phyloP scores from a whole-genome alignment of 2,797 vertebrate species.

The Sebastes diploproa region DNA sequence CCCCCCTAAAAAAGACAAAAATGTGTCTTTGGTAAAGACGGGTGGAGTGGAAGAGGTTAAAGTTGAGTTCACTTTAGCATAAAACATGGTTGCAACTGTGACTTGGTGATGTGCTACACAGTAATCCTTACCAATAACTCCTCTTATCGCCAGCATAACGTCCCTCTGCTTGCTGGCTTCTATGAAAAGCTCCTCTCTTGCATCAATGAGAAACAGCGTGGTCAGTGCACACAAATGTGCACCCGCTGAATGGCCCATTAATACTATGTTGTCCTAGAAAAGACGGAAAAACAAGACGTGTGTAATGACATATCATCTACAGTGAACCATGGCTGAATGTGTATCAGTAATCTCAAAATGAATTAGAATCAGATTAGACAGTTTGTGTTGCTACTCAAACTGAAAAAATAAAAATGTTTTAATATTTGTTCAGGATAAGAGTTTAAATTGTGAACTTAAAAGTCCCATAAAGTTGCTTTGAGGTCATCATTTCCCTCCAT shows the following conservation, averaged over 20 bases:
- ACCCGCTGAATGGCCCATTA: constrained; percentile 84
- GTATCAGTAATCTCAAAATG: background rate
- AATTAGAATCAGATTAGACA: background rate
- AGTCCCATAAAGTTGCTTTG: background rate
- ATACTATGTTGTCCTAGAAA: constrained; percentile 76
- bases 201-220: constrained; percentile 76
- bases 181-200: constrained; percentile 75
- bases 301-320: background rate
- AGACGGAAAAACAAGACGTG: background rate
- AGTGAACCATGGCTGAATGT: background rate
- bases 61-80: background rate
- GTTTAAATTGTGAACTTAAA: background rate
- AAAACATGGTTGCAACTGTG: background rate
- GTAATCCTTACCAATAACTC: constrained; percentile 75
- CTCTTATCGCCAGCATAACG: constrained; percentile 67
- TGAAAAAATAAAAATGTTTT: too few species aligned
- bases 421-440: background rate
- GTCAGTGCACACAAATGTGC: constrained; percentile 80
- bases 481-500: background rate
- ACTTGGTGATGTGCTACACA: background rate
- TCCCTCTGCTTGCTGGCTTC: constrained; percentile 66
- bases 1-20: too few species aligned
- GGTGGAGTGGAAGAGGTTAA: too few species aligned
- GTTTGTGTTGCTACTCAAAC: background rate
- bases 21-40: too few species aligned